Percentiles rank a stretch among this genome's conserved stretches.
Conservation (phyloP, 2,113 vertebrate genomes). For the Limanda limanda region DNA sequence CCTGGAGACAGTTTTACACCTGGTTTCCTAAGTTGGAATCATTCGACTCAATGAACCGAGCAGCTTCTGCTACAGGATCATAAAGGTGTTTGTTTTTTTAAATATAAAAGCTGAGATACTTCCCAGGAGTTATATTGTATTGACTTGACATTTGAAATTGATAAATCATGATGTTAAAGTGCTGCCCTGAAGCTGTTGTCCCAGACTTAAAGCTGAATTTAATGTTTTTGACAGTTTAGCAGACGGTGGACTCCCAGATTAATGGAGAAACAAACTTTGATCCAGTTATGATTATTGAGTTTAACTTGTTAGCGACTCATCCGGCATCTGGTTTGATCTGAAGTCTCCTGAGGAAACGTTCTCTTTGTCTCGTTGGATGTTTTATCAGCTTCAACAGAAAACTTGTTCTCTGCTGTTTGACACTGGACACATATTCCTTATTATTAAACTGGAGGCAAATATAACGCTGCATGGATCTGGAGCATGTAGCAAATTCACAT, state of each 20-base stretch:
- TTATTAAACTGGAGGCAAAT: not conserved
- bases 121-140: no score
- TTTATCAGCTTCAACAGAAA: no score
- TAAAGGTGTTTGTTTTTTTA: no score
- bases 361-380: not conserved
- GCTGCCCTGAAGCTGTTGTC: conserved; percentile 9
- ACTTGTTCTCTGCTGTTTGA: not conserved
- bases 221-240: conserved; percentile 9
- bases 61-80: no score
- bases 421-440: not conserved
- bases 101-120: no score
- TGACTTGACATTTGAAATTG: not conserved
- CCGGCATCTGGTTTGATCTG: conserved; percentile 15
- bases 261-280: conserved; percentile 23
- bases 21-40: not conserved
- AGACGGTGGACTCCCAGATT: conserved; percentile 2
- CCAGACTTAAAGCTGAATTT: conserved; percentile 6
- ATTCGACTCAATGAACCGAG: not conserved
- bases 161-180: conserved; percentile 14
- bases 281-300: not conserved
- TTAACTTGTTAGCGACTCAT: conserved; percentile 16
- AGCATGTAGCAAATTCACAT: no score
- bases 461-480: no score
- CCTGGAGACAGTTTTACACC: not conserved
- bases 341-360: conserved; percentile 16